Evolutionary conservation across 2,888 invertebrate genomes (phyloP), one percentile per base, ranked within the genome.

Genomic region (Apodemia hepburni): DNA sequence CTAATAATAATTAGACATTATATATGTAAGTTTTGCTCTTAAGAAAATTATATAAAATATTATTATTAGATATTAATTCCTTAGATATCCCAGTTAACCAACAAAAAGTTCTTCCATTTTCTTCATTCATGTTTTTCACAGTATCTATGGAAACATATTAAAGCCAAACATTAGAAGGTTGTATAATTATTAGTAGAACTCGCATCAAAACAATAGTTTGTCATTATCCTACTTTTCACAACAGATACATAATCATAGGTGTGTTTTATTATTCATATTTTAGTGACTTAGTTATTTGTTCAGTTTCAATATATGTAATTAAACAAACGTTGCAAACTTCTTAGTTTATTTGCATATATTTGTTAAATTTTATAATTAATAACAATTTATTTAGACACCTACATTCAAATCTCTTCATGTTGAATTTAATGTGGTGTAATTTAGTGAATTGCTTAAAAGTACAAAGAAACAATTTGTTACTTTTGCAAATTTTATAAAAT

Each of bases 401-500:
- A 80, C 80, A 80, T 88, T 85, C 80, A 74, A 80, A 82, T 82
- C 84, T 81, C 79, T 81, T 81, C 82, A 76, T 84, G 84, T 89
- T 89, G 80, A 84, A 87, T 87, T 84, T 80, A 81, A 82, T 85
- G 82, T 82, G 83, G 87, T 87, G 91, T 91, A 87, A 90, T 89
- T 89, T 92, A 92, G 92, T 87, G 93, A 93, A 94, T 93, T 93
- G 93, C 93, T 93, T 93, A 92, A 89, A 93, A 94, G 94, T 94
- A 94, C 94, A 94, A 94, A 92, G 83, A 90, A 88, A 91, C 93
- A 86, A 93, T 93, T 93, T 93, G 93, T 94, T 94, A 94, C 93
- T 94, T 94, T 93, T 94, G 93, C 93, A 94, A 94, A 94, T 94
- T 94, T 93, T 94, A 94, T 94, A 89, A 92, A 90, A 72, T 85